Percentiles rank a stretch among this genome's conserved stretches.
These are phyloP conservation scores for Calyptommatus sinebrachiatus DNA, from an alignment of 2,113 vertebrate genomes.

Conservation along the genomic window DNA sequence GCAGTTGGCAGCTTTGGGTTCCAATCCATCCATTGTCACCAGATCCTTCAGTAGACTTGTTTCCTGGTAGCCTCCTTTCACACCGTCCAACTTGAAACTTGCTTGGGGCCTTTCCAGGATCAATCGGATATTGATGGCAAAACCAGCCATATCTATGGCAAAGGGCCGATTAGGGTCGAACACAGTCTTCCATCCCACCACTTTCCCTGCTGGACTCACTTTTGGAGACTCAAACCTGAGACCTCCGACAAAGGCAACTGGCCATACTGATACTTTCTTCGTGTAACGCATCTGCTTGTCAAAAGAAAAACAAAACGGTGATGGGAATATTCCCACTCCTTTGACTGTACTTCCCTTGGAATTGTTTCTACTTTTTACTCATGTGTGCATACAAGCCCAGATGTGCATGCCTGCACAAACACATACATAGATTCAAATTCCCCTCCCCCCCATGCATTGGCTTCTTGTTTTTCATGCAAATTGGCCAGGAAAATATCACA, in stretches of 20 bases:
- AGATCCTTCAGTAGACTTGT: constrained; percentile 83
- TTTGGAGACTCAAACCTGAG: constrained; percentile 82
- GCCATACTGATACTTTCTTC: constrained; percentile 83
- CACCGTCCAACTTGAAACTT: constrained; percentile 83
- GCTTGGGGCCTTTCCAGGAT: constrained; percentile 82
- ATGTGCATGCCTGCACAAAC: background rate
- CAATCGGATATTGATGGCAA: constrained; percentile 81
- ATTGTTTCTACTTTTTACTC: background rate
- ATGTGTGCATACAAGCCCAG: background rate
- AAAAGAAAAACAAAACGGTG: constrained; percentile 38
- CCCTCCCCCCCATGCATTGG: background rate
- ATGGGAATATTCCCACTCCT: background rate
- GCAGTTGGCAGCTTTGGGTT: constrained; percentile 87
- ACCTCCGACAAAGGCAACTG: constrained; percentile 84
- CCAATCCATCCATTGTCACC: constrained; percentile 80
- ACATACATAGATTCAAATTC: background rate
- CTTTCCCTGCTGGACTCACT: constrained; percentile 79
- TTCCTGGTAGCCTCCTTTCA: constrained; percentile 87
- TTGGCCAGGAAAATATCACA: too few relatives aligned
- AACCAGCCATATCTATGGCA: constrained; percentile 88
- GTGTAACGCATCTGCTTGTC: constrained; percentile 83
- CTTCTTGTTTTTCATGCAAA: background rate
- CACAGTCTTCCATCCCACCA: constrained; percentile 85
- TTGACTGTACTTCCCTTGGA: background rate
- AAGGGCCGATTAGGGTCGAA: constrained; percentile 86